Base-by-base conservation (phyloP, 2,113 vertebrate genomes). In the Alethe diademata region DNA sequence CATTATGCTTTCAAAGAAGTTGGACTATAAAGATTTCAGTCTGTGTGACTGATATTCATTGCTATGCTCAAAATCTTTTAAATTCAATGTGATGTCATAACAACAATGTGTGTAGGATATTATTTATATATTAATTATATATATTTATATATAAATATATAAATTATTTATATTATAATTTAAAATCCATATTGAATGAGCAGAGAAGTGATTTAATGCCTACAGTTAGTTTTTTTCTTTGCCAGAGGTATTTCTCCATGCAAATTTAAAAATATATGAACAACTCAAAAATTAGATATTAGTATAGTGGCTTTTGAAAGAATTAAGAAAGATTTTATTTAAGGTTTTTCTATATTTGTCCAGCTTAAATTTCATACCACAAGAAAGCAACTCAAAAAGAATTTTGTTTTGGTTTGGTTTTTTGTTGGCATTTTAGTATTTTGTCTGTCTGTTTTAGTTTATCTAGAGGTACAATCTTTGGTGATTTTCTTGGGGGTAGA, bases 401-500 rank as follows among this genome's bases (percentile, higher is more conserved):
- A 1, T 8, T 42, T n/a, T 40, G 5, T 1, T 35, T 38, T 20
- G 5, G 4, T 7, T 28, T 22, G 1, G 1, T 40, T 14, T 36
- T 53, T 29, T 13, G 3, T 2, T 43, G 7, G 2, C 19, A 4
- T 31, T 25, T 11, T 18, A 48, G 19, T 18, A 12, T 5, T 31
- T 24, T 24, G 2, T 28, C 7, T 26, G 6, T 18, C 42, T 71
- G 13, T 26, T 50, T 25, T 26, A 26, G 24, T 50, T 50, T 50
- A 50, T 26, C 14, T 26, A 31, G 25, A 64, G 24, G 19, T 20
- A 31, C 16, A 54, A 12, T 38, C 3, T 7, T 67, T 15, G 4
- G 11, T 1, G 0, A 1, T 10, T 61, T 47, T 42, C 9, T 24
- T 14, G 8, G 18, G 9, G 3, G 6, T 35, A 43, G 12, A 12